phyloP scores from a whole-genome alignment of 1,140 invertebrate genomes.

The Artemia franciscana region DNA sequence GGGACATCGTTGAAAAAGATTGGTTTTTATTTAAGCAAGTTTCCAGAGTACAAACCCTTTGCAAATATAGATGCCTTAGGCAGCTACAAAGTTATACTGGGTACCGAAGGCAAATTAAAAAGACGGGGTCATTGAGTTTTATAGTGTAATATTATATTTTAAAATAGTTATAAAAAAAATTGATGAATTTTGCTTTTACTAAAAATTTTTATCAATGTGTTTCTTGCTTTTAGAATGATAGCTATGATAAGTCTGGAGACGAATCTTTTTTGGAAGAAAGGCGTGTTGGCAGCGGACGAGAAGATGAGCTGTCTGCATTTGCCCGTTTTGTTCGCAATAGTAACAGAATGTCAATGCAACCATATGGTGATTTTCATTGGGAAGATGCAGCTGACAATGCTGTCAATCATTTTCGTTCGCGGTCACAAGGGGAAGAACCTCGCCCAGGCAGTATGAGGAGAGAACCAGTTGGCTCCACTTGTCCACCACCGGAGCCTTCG shows the following conservation, averaged over 20 bases:
- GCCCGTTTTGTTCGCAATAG: slow-evolving; percentile 26
- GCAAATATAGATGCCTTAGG: too few relatives aligned
- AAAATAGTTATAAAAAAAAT: too few relatives aligned
- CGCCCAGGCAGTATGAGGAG: slow-evolving; percentile 6
- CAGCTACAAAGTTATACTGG: too few relatives aligned
- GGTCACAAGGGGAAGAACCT: background rate
- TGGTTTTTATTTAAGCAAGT: too few relatives aligned
- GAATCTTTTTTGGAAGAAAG: background rate
- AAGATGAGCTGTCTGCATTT: background rate
- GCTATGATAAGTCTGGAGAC: background rate
- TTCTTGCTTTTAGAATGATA: background rate
- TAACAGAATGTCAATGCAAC: slow-evolving; percentile 74
- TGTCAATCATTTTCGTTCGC: background rate
- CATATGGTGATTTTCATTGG: slow-evolving; percentile 46
- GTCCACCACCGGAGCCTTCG: background rate
- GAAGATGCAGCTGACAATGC: slow-evolving; percentile 53
- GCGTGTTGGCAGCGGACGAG: background rate
- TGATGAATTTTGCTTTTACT: too few relatives aligned
- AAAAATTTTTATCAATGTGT: too few relatives aligned
- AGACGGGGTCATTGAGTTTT: too few relatives aligned
- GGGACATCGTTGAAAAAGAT: too few relatives aligned
- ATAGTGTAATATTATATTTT: too few relatives aligned
- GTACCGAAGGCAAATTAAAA: too few relatives aligned
- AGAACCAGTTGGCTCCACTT: slow-evolving; percentile 8
- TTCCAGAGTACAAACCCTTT: too few relatives aligned